Evolutionary conservation across 2,797 vertebrate species (phyloP).

Genomic region (Enteromius treurensis): DNA sequence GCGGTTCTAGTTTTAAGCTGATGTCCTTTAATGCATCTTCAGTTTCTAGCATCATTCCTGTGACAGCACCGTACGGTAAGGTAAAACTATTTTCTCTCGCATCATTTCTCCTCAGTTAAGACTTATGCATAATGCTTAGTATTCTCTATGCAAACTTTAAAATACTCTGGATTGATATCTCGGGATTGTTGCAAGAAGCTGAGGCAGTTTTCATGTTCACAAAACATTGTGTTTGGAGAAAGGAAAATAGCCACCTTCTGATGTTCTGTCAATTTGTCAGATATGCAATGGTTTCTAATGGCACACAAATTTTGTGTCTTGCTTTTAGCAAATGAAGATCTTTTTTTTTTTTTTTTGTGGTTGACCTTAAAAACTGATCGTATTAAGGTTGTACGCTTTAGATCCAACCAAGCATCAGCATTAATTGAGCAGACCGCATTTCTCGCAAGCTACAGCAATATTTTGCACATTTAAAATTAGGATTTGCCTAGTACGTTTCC

Average conservation of each 20-base stretch:
- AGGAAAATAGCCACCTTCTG: neutral
- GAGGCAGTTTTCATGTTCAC: neutral
- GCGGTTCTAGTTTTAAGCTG: constrained; percentile 4
- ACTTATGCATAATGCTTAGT: neutral
- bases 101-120: neutral
- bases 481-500: neutral
- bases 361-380: neutral
- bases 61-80: constrained; percentile 18
- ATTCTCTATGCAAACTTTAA: neutral
- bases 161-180: neutral
- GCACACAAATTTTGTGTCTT: neutral
- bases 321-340: neutral
- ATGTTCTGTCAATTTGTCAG: neutral
- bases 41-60: constrained; percentile 11
- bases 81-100: neutral
- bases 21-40: constrained; percentile 12
- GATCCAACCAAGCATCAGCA: neutral
- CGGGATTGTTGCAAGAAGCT: neutral
- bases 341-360: neutral
- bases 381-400: neutral
- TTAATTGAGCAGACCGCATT: neutral
- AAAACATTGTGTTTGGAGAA: neutral
- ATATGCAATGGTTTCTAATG: neutral
- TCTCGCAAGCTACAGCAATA: neutral
- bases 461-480: neutral